phyloP scores from a whole-genome alignment of 2,797 vertebrate genomes.

The Channa striata region DNA sequence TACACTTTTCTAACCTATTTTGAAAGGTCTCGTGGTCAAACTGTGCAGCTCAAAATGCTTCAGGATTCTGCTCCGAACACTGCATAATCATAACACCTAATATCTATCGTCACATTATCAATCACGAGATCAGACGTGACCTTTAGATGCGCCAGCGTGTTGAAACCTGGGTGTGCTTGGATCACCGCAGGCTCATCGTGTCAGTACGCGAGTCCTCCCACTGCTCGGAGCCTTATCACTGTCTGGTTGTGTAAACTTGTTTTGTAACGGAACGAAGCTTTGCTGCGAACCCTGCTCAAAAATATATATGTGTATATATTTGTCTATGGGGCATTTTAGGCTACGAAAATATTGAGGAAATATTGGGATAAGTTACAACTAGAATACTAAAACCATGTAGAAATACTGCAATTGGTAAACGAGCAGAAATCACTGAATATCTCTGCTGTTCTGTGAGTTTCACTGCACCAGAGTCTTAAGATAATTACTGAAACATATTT shows the following conservation, averaged over 20 bases:
- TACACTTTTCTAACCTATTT: too few species aligned
- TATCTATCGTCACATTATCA: constrained; percentile 37
- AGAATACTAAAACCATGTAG: too few species aligned
- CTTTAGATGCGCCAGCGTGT: constrained; percentile 36
- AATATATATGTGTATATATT: too few species aligned
- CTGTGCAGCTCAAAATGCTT: too few species aligned
- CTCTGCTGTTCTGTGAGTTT: too few species aligned
- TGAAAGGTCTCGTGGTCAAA: too few species aligned
- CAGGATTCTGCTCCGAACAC: constrained; percentile 12
- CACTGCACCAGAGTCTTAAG: too few species aligned
- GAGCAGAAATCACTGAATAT: too few species aligned
- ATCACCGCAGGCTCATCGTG: constrained; percentile 27
- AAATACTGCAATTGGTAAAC: too few species aligned
- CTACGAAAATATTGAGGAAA: background rate
- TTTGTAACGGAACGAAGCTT: constrained; percentile 29
- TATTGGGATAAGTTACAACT: too few species aligned
- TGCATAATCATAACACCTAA: constrained; percentile 18
- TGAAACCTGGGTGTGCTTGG: constrained; percentile 28
- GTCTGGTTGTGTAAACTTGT: constrained; percentile 55
- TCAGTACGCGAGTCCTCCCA: constrained; percentile 33
- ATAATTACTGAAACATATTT: too few species aligned
- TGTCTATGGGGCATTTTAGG: constrained; percentile 1
- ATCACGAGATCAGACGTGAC: constrained; percentile 29
- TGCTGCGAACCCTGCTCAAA: constrained; percentile 1
- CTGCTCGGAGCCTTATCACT: constrained; percentile 32